These are phyloP conservation scores for Athalia rosae DNA, from an alignment of 2,888 invertebrate species.

Conservation along the genomic window DNA sequence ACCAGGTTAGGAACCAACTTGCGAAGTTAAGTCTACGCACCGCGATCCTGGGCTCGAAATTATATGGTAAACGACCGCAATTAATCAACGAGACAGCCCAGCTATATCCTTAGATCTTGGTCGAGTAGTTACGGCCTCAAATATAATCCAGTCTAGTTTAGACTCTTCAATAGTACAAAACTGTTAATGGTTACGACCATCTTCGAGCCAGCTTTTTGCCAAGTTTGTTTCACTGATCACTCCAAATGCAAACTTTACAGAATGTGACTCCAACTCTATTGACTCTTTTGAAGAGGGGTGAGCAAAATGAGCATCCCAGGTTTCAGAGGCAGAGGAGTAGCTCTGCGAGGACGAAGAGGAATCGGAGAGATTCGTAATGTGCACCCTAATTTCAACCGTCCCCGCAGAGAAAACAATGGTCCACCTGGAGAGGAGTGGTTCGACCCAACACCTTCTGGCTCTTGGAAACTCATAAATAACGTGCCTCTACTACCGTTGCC, in stretches of 20 bases:
- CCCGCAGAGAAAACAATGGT: constrained; percentile 31
- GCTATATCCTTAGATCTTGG: too few relatives aligned
- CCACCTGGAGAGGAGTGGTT: not conserved
- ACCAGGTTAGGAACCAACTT: too few relatives aligned
- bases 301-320: constrained; percentile 46
- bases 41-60: too few relatives aligned
- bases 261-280: constrained; percentile 18
- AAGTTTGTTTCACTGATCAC: not conserved
- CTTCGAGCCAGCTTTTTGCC: not conserved
- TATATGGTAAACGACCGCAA: too few relatives aligned
- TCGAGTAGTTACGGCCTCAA: too few relatives aligned
- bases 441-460: not conserved
- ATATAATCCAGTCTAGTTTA: too few relatives aligned
- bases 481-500: not conserved
- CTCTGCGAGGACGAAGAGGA: constrained; percentile 57
- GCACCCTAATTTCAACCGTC: constrained; percentile 51
- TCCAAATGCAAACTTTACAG: not conserved
- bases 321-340: constrained; percentile 65
- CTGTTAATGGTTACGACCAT: not conserved
- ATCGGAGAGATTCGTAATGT: constrained; percentile 50
- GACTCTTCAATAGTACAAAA: too few relatives aligned
- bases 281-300: constrained; percentile 5
- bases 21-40: too few relatives aligned
- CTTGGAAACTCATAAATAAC: constrained; percentile 19
- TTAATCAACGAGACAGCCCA: too few relatives aligned